Conservation (phyloP, 2,113 vertebrate species). For the Stigmatopora argus region DNA sequence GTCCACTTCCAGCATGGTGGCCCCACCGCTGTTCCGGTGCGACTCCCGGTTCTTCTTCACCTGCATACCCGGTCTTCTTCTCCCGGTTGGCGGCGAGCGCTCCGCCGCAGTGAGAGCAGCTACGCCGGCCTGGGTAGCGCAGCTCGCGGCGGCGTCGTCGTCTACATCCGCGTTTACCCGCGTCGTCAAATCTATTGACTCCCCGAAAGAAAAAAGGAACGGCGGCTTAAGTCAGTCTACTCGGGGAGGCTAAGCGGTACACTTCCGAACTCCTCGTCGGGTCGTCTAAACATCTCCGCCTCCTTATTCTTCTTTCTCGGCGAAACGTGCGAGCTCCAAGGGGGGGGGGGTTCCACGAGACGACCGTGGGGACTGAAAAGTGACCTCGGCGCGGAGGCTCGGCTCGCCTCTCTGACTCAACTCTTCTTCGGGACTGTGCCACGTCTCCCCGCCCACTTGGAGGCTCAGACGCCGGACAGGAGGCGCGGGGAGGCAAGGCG, state of each 20-base stretch:
- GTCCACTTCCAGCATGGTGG: conserved; percentile 69
- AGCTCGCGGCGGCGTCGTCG: background rate
- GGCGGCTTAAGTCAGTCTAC: background rate
- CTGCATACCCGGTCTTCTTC: conserved; percentile 69
- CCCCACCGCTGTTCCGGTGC: conserved; percentile 61
- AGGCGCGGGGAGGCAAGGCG: background rate
- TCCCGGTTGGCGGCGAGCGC: conserved; percentile 27
- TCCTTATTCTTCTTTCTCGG: conserved; percentile 29
- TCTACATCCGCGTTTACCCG: conserved; percentile 47
- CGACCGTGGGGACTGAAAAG: background rate
- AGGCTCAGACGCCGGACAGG: background rate
- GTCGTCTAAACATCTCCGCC: conserved; percentile 44
- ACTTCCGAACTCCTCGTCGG: conserved; percentile 39
- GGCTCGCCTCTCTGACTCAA: background rate
- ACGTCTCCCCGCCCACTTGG: conserved; percentile 5
- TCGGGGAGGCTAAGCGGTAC: conserved; percentile 2
- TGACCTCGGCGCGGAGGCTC: background rate
- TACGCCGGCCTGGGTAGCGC: background rate
- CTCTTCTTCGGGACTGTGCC: background rate
- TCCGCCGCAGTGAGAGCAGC: too few relatives aligned
- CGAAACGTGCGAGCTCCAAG: conserved; percentile 46
- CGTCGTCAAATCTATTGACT: background rate
- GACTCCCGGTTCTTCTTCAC: conserved; percentile 74
- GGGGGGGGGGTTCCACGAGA: conserved; percentile 18
- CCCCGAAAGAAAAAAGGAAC: background rate